Base-by-base conservation (phyloP, 2,888 invertebrate species). In the Invenusta paracnida region DNA sequence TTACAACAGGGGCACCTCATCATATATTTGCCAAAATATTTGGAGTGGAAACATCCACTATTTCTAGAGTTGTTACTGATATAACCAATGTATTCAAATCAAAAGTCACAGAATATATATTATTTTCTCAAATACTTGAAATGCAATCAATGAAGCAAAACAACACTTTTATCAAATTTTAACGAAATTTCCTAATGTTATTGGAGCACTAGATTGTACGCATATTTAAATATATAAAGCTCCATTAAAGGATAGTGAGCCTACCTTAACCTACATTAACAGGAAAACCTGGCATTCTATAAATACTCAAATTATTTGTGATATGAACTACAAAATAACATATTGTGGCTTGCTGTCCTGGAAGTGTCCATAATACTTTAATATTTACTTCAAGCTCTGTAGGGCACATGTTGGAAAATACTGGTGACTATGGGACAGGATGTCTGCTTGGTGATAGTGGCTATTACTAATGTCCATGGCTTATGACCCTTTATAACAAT, bases 161-260 rank as follows among this genome's bases (percentile, higher is more conserved):
- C 79, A 79, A 27, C 23, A 79, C 2, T 79, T 79, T 27, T 79
- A 79, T 79, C 79, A 27, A 25, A n/a, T n/a, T n/a, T 79, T 79
- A 27, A 2, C 79, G n/a, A n/a, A n/a, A 79, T 79, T 79, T 79
- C 79, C 79, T 23, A 79, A 79, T 79, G 79, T 79, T 79, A 79
- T 79, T 27, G 79, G 79, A 25, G 28, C n/a, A 2, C 23, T 79
- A 25, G 79, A 79, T 79, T 79, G 79, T n/a, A 79, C 79, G 5
- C 79, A 79, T n/a, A n/a, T 79, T 79, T n/a, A 27, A 79, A 2
- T 79, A 79, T 79, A 25, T 27, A 79, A 79, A 27, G 79, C 79
- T 79, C 79, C 79, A 2, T 79, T 79, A n/a, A 79, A 79, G 79
- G 79, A 79, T 25, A 79, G 79, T n/a, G 79, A 79, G 79, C 79